phyloP scores from a whole-genome alignment of 2,797 vertebrate genomes.

The Phalloptychus januarius region DNA sequence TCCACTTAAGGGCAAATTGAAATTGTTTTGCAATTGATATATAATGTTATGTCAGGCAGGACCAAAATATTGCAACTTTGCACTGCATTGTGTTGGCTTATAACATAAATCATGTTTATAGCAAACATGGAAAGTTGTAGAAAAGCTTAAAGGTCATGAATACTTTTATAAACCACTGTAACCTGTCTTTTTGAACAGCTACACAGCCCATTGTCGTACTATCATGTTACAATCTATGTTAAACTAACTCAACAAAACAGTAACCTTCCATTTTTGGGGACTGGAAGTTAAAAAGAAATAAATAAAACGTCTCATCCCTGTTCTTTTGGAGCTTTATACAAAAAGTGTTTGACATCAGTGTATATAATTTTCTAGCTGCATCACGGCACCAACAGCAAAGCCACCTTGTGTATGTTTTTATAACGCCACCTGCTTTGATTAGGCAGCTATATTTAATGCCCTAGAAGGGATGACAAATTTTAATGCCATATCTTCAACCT shows the following conservation, averaged over 20 bases:
- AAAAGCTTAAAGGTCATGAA: neutral
- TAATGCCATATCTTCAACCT: constrained; percentile 15
- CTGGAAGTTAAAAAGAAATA: neutral
- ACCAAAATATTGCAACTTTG: neutral
- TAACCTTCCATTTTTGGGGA: neutral
- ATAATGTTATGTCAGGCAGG: no score
- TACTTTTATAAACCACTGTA: neutral
- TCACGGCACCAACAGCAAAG: neutral
- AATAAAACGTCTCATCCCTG: neutral
- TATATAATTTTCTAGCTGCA: neutral
- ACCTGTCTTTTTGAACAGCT: neutral
- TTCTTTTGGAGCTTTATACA: neutral
- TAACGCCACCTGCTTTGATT: neutral
- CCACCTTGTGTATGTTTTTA: neutral
- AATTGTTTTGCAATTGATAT: no score
- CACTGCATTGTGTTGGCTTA: neutral
- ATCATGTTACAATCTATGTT: neutral
- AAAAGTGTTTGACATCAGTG: neutral
- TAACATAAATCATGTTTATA: neutral
- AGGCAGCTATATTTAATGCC: neutral
- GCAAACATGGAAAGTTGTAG: neutral
- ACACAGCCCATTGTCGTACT: neutral
- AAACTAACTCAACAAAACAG: neutral
- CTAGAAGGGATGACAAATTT: neutral
- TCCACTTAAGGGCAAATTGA: no score